Conservation (phyloP, 2,888 invertebrate species). For the Lasioglossum vierecki region DNA sequence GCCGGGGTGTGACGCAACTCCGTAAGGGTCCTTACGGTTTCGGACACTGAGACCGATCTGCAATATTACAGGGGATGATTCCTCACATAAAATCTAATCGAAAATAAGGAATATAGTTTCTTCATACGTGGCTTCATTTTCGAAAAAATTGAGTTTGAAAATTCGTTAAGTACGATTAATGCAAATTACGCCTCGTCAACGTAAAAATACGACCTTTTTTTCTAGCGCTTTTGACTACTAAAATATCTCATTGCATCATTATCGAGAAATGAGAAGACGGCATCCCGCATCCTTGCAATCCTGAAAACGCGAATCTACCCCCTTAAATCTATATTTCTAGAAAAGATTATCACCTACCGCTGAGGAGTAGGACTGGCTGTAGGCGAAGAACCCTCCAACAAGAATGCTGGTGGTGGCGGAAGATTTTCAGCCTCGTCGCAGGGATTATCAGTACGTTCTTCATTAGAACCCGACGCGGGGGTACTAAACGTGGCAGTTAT, state of each 20-base stretch:
- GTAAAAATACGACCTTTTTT: no score
- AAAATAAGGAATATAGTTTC: no score
- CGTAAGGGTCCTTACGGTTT: conserved; percentile 93
- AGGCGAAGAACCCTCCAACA: conserved; percentile 86
- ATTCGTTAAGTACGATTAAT: no score
- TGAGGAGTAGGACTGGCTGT: conserved; percentile 79
- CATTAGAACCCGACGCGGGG: conserved; percentile 57
- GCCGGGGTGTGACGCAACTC: conserved; percentile 94
- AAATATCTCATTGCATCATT: no score
- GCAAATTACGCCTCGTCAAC: no score
- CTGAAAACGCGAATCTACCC: no score
- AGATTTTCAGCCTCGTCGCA: conserved; percentile 86
- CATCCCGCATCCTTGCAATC: no score
- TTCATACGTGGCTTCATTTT: no score
- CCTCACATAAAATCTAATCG: no score
- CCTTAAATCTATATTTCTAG: not conserved
- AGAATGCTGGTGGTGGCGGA: conserved; percentile 92
- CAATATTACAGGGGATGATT: conserved; percentile 11
- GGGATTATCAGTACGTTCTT: conserved; percentile 68
- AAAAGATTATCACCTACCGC: conserved; percentile 70
- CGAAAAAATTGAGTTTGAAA: no score
- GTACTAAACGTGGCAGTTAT: conserved; percentile 75
- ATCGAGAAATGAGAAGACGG: no score
- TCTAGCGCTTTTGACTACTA: no score
- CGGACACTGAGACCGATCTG: conserved; percentile 88